phyloP scores from a whole-genome alignment of 2,888 invertebrate genomes.

The Lycaena phlaeas region DNA sequence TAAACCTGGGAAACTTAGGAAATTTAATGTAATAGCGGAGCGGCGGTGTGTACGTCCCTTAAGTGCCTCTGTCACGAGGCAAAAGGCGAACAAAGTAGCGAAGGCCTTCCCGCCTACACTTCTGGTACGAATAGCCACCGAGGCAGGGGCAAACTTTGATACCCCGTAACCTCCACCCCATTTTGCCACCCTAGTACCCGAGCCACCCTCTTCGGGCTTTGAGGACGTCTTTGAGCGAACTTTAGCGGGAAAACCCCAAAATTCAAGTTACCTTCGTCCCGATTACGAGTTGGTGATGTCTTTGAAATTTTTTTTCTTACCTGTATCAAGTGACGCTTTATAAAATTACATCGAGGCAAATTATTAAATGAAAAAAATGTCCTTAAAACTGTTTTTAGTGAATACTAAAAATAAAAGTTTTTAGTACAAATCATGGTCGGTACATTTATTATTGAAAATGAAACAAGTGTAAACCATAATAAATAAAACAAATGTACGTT shows the following conservation, averaged over 20 bases:
- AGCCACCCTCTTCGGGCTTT: conserved; percentile 61
- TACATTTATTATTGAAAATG: too few relatives aligned
- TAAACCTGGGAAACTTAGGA: conserved; percentile 21
- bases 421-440: too few relatives aligned
- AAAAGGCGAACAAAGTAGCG: conserved; percentile 68
- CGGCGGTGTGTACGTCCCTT: conserved; percentile 58
- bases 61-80: conserved; percentile 66
- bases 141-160: conserved; percentile 63
- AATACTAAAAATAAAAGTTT: too few relatives aligned
- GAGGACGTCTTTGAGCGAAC: conserved; percentile 69
- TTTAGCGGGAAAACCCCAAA: conserved; percentile 69
- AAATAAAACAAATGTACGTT: too few relatives aligned
- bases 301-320: conserved; percentile 61
- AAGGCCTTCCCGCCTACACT: conserved; percentile 43
- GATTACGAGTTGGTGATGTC: conserved; percentile 67
- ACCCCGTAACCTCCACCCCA: conserved; percentile 50
- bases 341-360: too few relatives aligned
- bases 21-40: conserved; percentile 38
- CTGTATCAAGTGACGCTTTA: conserved; percentile 28
- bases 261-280: conserved; percentile 58
- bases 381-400: too few relatives aligned
- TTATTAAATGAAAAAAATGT: too few relatives aligned
- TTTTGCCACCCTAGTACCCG: conserved; percentile 52
- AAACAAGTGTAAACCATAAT: too few relatives aligned
- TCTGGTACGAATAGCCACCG: conserved; percentile 43